Base-by-base conservation (phyloP, 2,113 vertebrate species). In the Colossoma macropomum region DNA sequence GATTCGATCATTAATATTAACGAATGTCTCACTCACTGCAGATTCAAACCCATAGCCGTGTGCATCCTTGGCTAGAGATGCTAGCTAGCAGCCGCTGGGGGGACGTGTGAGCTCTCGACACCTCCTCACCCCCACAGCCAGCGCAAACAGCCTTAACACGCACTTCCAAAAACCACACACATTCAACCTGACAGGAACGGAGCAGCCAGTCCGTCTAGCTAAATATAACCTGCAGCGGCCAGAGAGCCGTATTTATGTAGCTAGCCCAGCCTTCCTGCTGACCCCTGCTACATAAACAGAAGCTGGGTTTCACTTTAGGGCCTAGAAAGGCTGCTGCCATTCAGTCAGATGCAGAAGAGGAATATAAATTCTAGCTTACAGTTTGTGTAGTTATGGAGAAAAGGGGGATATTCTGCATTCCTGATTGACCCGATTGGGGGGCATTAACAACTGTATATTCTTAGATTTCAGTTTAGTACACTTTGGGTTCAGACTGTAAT, bases 121-220 rank as follows among this genome's bases (percentile, higher is more conserved):
- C 71, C 45, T 75, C 74, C 41, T 41, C 71, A 66, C 60, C 59
- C 12, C 28, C 60, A 66, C 72, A 56, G 71, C 68, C 66, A 60
- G 52, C 62, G 38, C 59, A 66, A 66, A 82, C 62, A n/a, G 23
- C 60, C 60, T 27, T 45, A 30, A 41, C 59, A 60, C 48, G 45
- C 74, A 70, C 54, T 54, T 28, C 52, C 28, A 16, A 74, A 56
- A 80, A 45, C 70, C 11, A 72, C 79, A 72, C 79, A 80, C 66
- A 80, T 70, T 50, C 34, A 72, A 50, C 52, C 65, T 38, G 52
- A 56, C 52, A 56, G 52, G 52, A 56, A 4, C 52, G 19, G 52
- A 19, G 19, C 52, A 21, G 52, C 52, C 52, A 56, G 32, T 76
- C 56, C 27, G 27, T 65, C 30, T 8, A 0, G 72, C 28, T 66